A percentile compares a stretch with the other conserved stretches of the same genome.
phyloP scores from a whole-genome alignment of 2,888 invertebrate species.

The Melanophora roralis region DNA sequence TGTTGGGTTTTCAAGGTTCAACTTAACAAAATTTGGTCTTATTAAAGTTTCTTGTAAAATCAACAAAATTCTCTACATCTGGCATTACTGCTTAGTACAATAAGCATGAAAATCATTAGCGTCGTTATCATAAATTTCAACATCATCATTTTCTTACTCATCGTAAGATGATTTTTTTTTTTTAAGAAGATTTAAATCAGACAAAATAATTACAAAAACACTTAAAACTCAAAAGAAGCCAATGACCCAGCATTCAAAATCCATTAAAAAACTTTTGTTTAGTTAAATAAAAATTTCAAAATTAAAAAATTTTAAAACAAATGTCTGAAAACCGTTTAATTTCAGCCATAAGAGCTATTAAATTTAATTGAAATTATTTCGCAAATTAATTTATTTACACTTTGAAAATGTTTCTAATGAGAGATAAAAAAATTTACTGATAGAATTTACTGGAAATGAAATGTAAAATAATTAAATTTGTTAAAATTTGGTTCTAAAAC shows the following conservation, averaged over 20 bases:
- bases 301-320: background rate
- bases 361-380: conserved; percentile 35
- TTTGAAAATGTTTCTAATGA: background rate
- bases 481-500: too few species aligned
- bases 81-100: background rate
- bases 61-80: too few species aligned
- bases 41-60: too few species aligned
- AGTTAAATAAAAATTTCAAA: background rate
- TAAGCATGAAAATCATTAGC: conserved; percentile 49
- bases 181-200: background rate
- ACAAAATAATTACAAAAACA: background rate
- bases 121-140: conserved; percentile 38
- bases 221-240: conserved; percentile 33
- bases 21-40: too few species aligned
- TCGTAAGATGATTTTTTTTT: conserved; percentile 3
- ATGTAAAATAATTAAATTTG: too few species aligned
- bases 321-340: background rate
- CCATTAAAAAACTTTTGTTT: background rate
- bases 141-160: background rate
- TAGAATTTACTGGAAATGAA: too few species aligned
- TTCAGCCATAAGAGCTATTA: conserved; percentile 1
- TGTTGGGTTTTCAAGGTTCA: too few species aligned
- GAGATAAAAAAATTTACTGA: too few species aligned
- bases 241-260: conserved; percentile 26
- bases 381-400: conserved; percentile 22